Percentiles rank a stretch among this genome's conserved stretches.
Evolutionary conservation across 2,888 invertebrate genomes (phyloP).

Genomic region (Chaitophorus viminalis): DNA sequence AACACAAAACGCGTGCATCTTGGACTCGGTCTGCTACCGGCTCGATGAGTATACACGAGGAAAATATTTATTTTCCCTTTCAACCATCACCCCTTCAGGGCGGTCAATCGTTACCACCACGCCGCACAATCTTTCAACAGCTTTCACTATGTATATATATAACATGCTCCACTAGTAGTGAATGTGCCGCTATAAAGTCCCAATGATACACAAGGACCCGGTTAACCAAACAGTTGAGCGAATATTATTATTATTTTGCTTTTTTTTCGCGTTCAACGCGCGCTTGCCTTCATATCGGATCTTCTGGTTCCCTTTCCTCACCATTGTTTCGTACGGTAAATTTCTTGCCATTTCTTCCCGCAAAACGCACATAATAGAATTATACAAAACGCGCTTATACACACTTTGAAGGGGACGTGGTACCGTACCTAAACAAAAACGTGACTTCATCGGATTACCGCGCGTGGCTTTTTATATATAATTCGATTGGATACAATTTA

Average conservation of each 20-base stretch:
- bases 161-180: slow-evolving; percentile 7
- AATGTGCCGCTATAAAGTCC: slow-evolving; percentile 31
- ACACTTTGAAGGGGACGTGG: background rate
- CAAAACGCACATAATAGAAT: slow-evolving; percentile 34
- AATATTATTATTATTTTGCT: slow-evolving; percentile 43
- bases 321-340: background rate
- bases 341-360: slow-evolving; percentile 26
- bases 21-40: slow-evolving; percentile 50
- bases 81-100: background rate
- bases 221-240: slow-evolving; percentile 48
- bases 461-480: slow-evolving; percentile 26
- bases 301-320: background rate
- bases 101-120: background rate
- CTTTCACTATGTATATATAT: slow-evolving; percentile 1
- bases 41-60: slow-evolving; percentile 34
- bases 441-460: slow-evolving; percentile 52
- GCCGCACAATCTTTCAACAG: background rate
- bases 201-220: slow-evolving; percentile 27
- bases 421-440: slow-evolving; percentile 32
- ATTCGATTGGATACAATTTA: slow-evolving; percentile 51
- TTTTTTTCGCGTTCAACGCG: background rate
- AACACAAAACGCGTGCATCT: slow-evolving; percentile 55
- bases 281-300: background rate
- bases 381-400: background rate
- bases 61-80: slow-evolving; percentile 49